Evolutionary conservation across 1,140 invertebrate species (phyloP).

Genomic region (Latrodectus geometricus): DNA sequence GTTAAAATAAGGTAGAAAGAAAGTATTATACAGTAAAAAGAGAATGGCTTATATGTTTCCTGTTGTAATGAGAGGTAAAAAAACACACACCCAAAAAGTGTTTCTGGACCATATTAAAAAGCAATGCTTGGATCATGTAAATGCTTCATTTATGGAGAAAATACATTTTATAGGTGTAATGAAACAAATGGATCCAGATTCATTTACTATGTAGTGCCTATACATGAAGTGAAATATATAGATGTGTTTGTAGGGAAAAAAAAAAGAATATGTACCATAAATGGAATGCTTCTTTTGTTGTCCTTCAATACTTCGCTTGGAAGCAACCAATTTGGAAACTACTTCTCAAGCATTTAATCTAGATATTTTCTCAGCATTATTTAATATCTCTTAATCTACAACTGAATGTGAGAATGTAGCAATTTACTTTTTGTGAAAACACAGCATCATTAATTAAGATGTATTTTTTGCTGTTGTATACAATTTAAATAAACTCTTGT

Average conservation of each 20-base stretch:
- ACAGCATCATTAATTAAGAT: constrained; percentile 36
- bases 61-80: too few species aligned
- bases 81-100: too few species aligned
- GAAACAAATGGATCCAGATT: neutral
- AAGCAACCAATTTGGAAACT: neutral
- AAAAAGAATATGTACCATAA: neutral
- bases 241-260: neutral
- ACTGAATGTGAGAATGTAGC: constrained; percentile 24
- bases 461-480: constrained; percentile 55
- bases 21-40: too few species aligned
- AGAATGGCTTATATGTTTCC: too few species aligned
- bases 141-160: too few species aligned
- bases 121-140: too few species aligned
- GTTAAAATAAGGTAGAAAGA: too few species aligned
- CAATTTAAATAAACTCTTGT: constrained; percentile 48
- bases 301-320: neutral
- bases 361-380: constrained; percentile 9
- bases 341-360: neutral
- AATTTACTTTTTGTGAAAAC: constrained; percentile 20
- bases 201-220: neutral
- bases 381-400: constrained; percentile 5
- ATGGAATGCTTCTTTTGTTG: neutral
- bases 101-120: too few species aligned
- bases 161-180: too few species aligned
- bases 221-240: neutral